Conservation (phyloP, 2,888 invertebrate genomes). For the Andrena chrysosceles region DNA sequence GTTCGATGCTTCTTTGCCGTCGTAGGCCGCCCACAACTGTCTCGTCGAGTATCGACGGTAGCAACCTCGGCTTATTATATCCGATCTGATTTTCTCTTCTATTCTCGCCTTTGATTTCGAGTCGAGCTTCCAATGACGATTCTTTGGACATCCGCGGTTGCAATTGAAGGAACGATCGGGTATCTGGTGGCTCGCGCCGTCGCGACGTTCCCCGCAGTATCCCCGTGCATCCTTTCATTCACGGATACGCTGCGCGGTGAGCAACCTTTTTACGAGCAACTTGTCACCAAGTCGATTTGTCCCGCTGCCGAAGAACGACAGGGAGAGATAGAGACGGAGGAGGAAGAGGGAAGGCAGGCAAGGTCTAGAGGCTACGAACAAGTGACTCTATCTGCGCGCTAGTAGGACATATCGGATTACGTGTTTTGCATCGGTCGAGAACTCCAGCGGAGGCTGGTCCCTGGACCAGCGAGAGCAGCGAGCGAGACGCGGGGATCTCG, state of each 20-base stretch:
- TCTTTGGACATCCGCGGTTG: not conserved
- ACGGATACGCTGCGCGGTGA: constrained; percentile 20
- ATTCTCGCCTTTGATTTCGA: constrained; percentile 1
- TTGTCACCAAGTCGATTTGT: constrained; percentile 80
- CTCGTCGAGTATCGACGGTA: no score
- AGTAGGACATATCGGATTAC: constrained; percentile 82
- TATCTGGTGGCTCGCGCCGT: constrained; percentile 49
- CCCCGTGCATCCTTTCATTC: constrained; percentile 47
- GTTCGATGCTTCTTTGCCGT: not conserved
- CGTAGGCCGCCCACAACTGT: not conserved
- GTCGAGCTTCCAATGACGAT: not conserved
- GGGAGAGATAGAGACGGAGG: not conserved
- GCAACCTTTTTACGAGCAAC: constrained; percentile 77
- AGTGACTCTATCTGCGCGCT: constrained; percentile 81
- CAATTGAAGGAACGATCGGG: constrained; percentile 15
- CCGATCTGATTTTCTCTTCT: not conserved
- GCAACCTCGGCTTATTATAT: no score
- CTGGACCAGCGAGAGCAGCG: constrained; percentile 16
- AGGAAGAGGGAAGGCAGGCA: constrained; percentile 20
- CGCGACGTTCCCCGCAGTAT: constrained; percentile 27
- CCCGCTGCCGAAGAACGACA: constrained; percentile 49
- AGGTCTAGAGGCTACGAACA: constrained; percentile 69
- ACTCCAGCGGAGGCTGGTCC: constrained; percentile 42
- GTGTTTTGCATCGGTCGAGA: constrained; percentile 76
- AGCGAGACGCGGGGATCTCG: constrained; percentile 34